Evolutionary conservation across 2,797 vertebrate genomes (phyloP).

Genomic region (Pseudotriccus pelzelni): DNA sequence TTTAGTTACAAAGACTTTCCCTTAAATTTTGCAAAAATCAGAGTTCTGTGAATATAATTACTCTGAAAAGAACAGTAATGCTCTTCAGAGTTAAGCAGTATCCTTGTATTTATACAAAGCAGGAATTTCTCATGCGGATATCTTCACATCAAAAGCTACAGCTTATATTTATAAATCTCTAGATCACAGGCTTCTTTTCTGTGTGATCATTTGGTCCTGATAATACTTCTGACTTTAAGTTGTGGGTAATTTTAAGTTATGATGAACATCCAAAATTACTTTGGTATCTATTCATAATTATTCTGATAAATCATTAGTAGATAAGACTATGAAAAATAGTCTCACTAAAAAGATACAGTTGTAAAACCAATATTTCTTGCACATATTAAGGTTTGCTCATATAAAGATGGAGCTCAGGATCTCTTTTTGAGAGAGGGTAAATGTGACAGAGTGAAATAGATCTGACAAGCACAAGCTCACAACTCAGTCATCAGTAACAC

Average conservation of each 20-base stretch:
- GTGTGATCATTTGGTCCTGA: background rate
- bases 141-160: background rate
- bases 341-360: background rate
- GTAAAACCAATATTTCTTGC: background rate
- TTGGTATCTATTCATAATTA: background rate
- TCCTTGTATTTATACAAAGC: background rate
- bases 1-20: background rate
- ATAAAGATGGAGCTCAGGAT: background rate
- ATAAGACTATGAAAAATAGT: background rate
- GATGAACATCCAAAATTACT: background rate
- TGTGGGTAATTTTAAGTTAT: background rate
- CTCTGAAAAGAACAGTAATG: background rate
- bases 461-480: background rate
- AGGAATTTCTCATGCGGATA: background rate
- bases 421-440: background rate
- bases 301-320: background rate
- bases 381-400: background rate
- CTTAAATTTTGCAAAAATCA: background rate
- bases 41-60: background rate
- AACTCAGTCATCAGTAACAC: background rate
- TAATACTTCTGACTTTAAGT: background rate
- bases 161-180: background rate
- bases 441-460: background rate
- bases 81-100: background rate
- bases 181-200: background rate